A percentile compares a stretch with the other conserved stretches of the same genome.
Evolutionary conservation across 1,140 invertebrate species (phyloP).

Genomic region (Meloidogyne floridensis): DNA sequence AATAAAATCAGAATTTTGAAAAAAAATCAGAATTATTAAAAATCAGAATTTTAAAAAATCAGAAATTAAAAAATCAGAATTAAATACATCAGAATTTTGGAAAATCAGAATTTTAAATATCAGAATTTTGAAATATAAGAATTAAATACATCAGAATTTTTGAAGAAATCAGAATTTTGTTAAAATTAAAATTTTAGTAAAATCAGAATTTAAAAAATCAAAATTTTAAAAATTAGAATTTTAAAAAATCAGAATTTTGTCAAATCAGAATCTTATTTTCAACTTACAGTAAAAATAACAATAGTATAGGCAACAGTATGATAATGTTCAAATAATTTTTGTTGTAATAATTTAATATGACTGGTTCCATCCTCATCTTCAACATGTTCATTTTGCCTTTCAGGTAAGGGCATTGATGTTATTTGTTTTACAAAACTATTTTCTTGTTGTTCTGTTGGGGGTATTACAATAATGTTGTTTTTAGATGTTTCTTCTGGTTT

Average conservation of each 20-base stretch:
- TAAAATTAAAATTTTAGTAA: not conserved
- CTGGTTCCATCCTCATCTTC: not conserved
- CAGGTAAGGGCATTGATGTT: not conserved
- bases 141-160: not conserved
- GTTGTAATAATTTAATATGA: slow-evolving; percentile 35
- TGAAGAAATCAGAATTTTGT: not conserved
- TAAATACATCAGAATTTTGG: not conserved
- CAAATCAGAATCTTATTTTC: not conserved
- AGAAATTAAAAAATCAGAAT: not conserved
- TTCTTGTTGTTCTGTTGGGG: not conserved
- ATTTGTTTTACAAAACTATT: not conserved
- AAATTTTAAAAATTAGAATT: not conserved
- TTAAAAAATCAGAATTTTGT: not conserved
- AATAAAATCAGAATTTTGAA: not conserved
- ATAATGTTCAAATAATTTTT: slow-evolving; percentile 51
- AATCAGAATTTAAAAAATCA: not conserved
- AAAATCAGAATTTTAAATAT: not conserved
- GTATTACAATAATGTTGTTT: not conserved
- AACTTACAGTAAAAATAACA: slow-evolving; percentile 46
- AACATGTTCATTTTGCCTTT: not conserved
- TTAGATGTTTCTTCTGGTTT: not conserved
- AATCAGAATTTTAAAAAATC: no score
- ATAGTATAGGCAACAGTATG: slow-evolving; percentile 47
- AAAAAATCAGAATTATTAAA: no score
- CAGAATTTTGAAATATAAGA: no score